These are phyloP conservation scores for Callimorpha dominula DNA, from an alignment of 2,888 invertebrate genomes.

Conservation along the genomic window DNA sequence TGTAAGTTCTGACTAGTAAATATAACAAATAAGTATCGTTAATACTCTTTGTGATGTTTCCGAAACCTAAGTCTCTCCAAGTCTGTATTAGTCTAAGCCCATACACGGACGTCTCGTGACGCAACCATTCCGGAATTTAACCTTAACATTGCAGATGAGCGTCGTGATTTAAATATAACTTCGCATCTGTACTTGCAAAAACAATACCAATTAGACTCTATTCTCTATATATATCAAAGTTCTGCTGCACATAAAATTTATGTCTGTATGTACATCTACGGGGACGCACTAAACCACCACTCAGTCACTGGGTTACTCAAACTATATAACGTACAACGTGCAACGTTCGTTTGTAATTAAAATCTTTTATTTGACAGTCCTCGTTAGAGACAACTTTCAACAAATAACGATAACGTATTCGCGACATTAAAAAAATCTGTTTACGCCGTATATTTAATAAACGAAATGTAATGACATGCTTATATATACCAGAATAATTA, in stretches of 20 bases:
- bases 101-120: slow-evolving; percentile 69
- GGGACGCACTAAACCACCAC: slow-evolving; percentile 48
- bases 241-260: slow-evolving; percentile 19
- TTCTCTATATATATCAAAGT: slow-evolving; percentile 36
- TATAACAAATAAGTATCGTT: neutral
- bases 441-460: neutral
- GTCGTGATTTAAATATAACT: slow-evolving; percentile 82
- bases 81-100: slow-evolving; percentile 47
- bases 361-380: slow-evolving; percentile 51
- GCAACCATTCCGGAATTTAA: slow-evolving; percentile 80
- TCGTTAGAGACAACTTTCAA: slow-evolving; percentile 52
- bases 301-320: slow-evolving; percentile 66
- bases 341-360: slow-evolving; percentile 48
- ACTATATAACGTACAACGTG: slow-evolving; percentile 53
- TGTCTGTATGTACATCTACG: slow-evolving; percentile 29
- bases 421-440: neutral
- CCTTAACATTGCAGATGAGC: slow-evolving; percentile 84
- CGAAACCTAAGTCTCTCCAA: slow-evolving; percentile 6
- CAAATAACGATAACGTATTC: slow-evolving; percentile 1
- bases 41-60: neutral
- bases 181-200: slow-evolving; percentile 66
- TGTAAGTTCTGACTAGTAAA: neutral
- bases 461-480: neutral
- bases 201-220: slow-evolving; percentile 59
- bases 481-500: neutral